phyloP scores from a whole-genome alignment of 1,140 invertebrate species.

The Teleogryllus occipitalis region DNA sequence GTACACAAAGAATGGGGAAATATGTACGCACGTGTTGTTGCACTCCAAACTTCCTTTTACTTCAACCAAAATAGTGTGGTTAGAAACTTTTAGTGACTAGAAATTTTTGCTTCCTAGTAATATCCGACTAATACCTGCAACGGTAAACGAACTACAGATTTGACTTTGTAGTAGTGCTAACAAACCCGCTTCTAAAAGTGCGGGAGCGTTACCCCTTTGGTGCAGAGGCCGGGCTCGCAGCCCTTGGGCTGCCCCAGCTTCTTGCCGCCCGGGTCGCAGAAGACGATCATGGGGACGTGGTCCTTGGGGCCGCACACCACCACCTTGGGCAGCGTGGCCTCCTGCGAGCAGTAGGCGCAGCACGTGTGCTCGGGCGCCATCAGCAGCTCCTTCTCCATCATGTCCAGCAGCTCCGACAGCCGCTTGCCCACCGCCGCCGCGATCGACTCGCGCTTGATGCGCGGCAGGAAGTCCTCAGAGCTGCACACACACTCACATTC shows the following conservation, averaged over 20 bases:
- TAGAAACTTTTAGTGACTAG: too few relatives aligned
- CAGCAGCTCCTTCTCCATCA: neutral
- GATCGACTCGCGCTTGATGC: neutral
- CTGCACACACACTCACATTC: too few relatives aligned
- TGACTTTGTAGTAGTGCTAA: too few relatives aligned
- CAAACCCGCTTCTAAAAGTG: too few relatives aligned
- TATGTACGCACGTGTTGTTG: too few relatives aligned
- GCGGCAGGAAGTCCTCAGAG: neutral
- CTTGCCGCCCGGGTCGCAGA: neutral
- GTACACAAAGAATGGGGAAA: too few relatives aligned
- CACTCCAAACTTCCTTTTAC: too few relatives aligned
- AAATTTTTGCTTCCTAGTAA: too few relatives aligned
- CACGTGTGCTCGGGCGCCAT: neutral
- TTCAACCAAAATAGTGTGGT: too few relatives aligned
- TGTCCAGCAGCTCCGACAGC: neutral
- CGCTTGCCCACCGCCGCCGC: neutral
- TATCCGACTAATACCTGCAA: too few relatives aligned
- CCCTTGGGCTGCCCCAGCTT: neutral
- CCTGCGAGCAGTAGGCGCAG: neutral
- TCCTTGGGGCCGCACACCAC: neutral
- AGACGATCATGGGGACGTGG: neutral
- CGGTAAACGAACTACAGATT: too few relatives aligned
- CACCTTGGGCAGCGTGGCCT: neutral
- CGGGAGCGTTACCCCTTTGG: neutral
- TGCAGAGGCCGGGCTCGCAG: neutral